Evolutionary conservation across 2,797 vertebrate genomes (phyloP).

Genomic region (Sparidentex hasta): DNA sequence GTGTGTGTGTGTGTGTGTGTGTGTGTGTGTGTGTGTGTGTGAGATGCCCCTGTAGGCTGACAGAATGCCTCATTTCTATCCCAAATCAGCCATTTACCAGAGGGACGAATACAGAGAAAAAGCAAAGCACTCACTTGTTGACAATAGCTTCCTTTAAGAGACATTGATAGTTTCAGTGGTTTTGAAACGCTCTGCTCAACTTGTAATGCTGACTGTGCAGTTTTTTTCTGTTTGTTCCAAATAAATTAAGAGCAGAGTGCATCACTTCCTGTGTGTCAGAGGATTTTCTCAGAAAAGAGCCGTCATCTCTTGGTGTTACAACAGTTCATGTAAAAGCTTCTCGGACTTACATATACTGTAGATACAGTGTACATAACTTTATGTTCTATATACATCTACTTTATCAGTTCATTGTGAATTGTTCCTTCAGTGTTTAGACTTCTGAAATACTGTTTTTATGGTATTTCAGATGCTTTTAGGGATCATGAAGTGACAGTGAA

Average conservation of each 20-base stretch:
- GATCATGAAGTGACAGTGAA: background rate
- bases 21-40: constrained; percentile 17
- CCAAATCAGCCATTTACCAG: constrained; percentile 24
- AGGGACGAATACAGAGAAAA: constrained; percentile 19
- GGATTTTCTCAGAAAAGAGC: background rate
- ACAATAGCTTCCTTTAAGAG: background rate
- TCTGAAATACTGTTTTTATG: background rate
- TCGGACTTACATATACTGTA: background rate
- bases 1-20: constrained; percentile 3
- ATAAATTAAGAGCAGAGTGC: constrained; percentile 16
- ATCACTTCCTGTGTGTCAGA: constrained; percentile 45
- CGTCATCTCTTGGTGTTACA: background rate
- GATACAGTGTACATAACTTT: background rate
- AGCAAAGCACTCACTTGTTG: background rate
- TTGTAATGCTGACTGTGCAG: background rate
- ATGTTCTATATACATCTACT: background rate
- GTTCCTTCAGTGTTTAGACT: background rate
- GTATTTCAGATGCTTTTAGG: constrained; percentile 6
- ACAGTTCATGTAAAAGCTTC: background rate
- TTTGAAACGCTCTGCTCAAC: background rate
- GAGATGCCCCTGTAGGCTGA: constrained; percentile 36
- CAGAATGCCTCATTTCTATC: constrained; percentile 36
- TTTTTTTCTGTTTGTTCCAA: constrained; percentile 13
- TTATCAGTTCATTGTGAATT: background rate
- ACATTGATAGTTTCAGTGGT: background rate